phyloP scores from a whole-genome alignment of 2,113 vertebrate genomes.

The Podarcis cretensis region DNA sequence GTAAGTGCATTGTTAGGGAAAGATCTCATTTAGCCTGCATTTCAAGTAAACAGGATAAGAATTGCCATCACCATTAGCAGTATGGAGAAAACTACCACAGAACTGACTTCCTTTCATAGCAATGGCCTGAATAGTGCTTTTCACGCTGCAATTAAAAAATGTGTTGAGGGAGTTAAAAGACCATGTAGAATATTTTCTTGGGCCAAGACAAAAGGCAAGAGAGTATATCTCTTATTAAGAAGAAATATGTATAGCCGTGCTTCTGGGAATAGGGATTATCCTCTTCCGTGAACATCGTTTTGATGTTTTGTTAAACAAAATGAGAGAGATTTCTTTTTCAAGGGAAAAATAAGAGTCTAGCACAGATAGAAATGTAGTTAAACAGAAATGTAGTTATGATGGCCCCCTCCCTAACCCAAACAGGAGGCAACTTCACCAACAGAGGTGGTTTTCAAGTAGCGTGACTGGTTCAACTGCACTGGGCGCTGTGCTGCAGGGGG shows the following conservation, averaged over 20 bases:
- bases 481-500: too few species aligned
- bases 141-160: slow-evolving; percentile 27
- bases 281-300: slow-evolving; percentile 14
- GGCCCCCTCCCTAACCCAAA: neutral
- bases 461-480: too few species aligned
- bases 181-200: rapidly evolving
- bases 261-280: neutral
- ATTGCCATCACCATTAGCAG: neutral
- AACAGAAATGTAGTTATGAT: neutral
- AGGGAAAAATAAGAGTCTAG: neutral
- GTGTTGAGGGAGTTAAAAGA: slow-evolving; percentile 17
- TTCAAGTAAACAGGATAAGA: slow-evolving; percentile 27
- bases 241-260: slow-evolving; percentile 11
- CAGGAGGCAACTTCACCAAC: neutral
- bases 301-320: slow-evolving; percentile 28
- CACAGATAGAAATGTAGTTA: neutral
- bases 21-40: slow-evolving; percentile 33
- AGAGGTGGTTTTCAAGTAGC: neutral
- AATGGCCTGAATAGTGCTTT: slow-evolving; percentile 21
- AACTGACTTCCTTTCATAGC: slow-evolving; percentile 2
- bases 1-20: slow-evolving; percentile 44
- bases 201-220: slow-evolving; percentile 23
- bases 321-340: slow-evolving; percentile 17
- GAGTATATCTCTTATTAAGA: neutral
- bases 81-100: slow-evolving; percentile 33